A percentile compares a stretch with the other conserved stretches of the same genome.
Conservation (phyloP, 2,113 vertebrate genomes). For the Jaculus jaculus region DNA sequence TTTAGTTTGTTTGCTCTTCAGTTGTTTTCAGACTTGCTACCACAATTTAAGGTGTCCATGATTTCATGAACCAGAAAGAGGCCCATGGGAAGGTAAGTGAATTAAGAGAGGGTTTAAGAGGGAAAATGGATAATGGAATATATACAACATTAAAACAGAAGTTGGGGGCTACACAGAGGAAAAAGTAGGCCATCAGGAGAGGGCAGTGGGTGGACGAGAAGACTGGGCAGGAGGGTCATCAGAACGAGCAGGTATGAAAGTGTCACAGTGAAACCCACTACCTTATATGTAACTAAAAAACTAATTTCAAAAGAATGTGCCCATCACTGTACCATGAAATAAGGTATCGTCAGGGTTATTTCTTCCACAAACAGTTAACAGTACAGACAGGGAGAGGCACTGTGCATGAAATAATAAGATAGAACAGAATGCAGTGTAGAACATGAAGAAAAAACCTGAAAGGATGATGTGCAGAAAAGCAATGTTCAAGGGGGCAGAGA, state of each 20-base stretch:
- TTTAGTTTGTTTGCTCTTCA: conserved; percentile 35
- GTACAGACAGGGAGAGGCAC: not conserved
- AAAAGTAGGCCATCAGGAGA: not conserved
- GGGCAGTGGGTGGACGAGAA: too few species aligned
- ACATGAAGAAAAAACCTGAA: not conserved
- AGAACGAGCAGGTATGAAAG: not conserved
- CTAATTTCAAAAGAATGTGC: not conserved
- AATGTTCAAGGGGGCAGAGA: not conserved
- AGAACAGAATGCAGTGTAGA: not conserved
- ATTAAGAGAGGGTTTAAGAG: not conserved
- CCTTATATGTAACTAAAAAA: too few species aligned
- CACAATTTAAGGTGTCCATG: not conserved
- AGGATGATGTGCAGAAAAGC: not conserved
- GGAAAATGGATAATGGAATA: not conserved
- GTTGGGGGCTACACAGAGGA: not conserved
- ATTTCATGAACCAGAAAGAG: not conserved
- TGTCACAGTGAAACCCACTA: not conserved
- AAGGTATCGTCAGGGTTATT: not conserved
- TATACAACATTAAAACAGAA: not conserved
- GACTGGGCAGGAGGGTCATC: not conserved
- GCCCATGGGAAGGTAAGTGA: not conserved
- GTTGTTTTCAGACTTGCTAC: not conserved
- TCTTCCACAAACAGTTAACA: not conserved
- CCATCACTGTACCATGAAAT: not conserved
- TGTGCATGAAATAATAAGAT: not conserved